Evolutionary conservation across 2,113 vertebrate genomes (phyloP), one percentile per base, ranked within the genome.

Genomic region (Pomatorhinus ruficollis): DNA sequence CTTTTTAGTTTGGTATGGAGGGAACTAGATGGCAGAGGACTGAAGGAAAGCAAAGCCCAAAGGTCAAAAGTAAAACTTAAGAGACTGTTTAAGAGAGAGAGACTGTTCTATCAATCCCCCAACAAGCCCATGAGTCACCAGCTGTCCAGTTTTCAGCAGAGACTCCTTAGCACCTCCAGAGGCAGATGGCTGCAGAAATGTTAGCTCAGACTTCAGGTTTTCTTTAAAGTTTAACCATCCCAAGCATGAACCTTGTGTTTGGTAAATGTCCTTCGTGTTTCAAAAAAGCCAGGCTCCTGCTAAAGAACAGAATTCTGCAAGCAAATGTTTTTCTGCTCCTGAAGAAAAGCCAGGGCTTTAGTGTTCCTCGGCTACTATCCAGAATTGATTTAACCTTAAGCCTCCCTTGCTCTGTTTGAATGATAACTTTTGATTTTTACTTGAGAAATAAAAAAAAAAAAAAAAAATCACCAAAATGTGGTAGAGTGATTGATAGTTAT

Each of bases 381-480:
- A 82, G 53, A 93, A 96, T 91, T 33, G 52, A 89, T 95, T 91
- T 89, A 91, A 89, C 31, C 30, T 75, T 89, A 94, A 96, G 77
- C 77, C 91, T 86, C 25, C 83, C 6, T 70, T 87, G 37, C 31
- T 79, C 15, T 52, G 12, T 78, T 57, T 64, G 60, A 69, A 63
- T 86, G n/a, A 59, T 71, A 87, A 75, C 22, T 80, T 90, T 31
- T 75, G 35, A 64, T 81, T 92, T 80, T 82, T 22, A 52, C 33
- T 31, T 75, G 33, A 56, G 28, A 50, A 16, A 61, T n/a, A 44
- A 50, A 63, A 80, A 42, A 9, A 15, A 6, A 12, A 5, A 15
- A 39, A 47, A 25, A n/a, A n/a, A n/a, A n/a, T n/a, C n/a, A n/a
- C n/a, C 7, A 60, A 53, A 95, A n/a, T 0, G 6, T 68, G 39